Percentiles rank a stretch among this genome's conserved stretches.
These are phyloP conservation scores for Heliangelus exortis DNA, from an alignment of 2,797 vertebrate genomes.

Conservation along the genomic window DNA sequence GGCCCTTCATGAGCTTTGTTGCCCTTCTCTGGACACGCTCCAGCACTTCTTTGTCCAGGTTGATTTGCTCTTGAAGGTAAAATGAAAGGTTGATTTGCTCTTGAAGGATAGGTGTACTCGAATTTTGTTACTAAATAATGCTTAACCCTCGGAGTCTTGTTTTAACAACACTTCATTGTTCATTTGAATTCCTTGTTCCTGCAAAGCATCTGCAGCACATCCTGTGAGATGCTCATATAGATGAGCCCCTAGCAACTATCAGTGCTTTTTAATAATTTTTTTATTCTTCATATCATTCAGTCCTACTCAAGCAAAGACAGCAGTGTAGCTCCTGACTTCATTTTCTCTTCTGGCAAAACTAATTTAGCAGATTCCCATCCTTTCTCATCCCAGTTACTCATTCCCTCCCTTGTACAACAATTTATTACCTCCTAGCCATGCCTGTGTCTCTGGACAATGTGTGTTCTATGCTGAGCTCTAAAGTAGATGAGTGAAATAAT, in stretches of 20 bases:
- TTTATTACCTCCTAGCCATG: background rate
- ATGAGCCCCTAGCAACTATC: background rate
- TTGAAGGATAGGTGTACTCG: background rate
- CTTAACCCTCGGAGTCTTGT: background rate
- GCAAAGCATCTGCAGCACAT: background rate
- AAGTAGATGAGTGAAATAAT: constrained; percentile 20
- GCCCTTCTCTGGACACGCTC: too few relatives aligned
- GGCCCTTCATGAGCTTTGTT: too few relatives aligned
- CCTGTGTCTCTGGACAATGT: background rate
- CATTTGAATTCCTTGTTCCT: background rate
- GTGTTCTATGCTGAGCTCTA: background rate
- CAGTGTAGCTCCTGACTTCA: background rate
- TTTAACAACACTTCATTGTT: background rate
- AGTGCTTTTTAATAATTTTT: constrained; percentile 15
- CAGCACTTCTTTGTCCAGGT: too few relatives aligned
- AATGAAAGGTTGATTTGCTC: background rate
- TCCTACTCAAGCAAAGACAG: background rate
- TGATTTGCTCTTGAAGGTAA: background rate
- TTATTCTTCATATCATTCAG: background rate
- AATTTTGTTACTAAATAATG: background rate
- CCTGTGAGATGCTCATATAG: background rate
- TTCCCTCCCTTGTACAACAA: background rate
- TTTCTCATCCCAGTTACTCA: background rate
- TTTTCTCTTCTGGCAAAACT: constrained; percentile 17
- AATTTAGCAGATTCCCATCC: background rate